These are phyloP conservation scores for Carcharodon carcharias DNA, from an alignment of 2,797 vertebrate genomes.

Conservation along the genomic window DNA sequence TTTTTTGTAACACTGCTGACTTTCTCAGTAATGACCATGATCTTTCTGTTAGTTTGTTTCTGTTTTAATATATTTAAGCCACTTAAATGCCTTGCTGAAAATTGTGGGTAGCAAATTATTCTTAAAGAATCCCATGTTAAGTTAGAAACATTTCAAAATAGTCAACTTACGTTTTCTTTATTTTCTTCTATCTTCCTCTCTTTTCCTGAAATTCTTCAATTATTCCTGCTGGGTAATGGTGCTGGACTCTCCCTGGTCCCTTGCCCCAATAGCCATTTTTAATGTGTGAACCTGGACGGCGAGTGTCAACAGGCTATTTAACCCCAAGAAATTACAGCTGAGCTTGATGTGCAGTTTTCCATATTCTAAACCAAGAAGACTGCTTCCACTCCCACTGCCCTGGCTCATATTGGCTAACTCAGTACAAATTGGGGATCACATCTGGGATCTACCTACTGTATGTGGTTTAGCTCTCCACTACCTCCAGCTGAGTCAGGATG, in stretches of 20 bases:
- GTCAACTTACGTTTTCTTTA: not conserved
- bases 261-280: not conserved
- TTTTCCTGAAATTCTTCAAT: not conserved
- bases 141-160: not conserved
- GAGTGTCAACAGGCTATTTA: not conserved
- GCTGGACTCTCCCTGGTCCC: not conserved
- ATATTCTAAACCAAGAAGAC: not conserved
- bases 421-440: not conserved
- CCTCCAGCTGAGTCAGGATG: too few species aligned
- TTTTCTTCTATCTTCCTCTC: not conserved
- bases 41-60: constrained; percentile 25
- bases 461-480: not conserved
- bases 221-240: not conserved
- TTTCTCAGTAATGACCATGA: not conserved
- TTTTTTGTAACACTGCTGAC: not conserved
- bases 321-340: not conserved
- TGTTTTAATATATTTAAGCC: not conserved
- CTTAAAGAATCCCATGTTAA: not conserved
- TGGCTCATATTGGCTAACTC: not conserved
- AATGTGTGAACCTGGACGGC: too few species aligned
- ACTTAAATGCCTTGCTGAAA: not conserved
- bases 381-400: not conserved
- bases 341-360: not conserved
- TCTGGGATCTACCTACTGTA: not conserved
- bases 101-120: not conserved